These are phyloP conservation scores for Sebastes cheni DNA, from an alignment of 2,797 vertebrate genomes.

Conservation along the genomic window DNA sequence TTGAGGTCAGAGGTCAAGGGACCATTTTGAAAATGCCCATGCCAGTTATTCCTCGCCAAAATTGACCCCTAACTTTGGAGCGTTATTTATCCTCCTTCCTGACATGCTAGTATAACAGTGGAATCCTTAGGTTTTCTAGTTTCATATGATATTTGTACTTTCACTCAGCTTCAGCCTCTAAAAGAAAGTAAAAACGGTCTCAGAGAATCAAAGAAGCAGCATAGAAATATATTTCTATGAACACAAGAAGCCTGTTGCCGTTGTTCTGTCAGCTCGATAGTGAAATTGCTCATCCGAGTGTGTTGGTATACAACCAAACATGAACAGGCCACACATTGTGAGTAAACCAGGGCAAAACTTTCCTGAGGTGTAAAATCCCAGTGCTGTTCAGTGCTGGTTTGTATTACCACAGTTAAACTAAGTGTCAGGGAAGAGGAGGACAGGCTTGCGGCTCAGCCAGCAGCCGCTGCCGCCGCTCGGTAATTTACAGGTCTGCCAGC, in stretches of 20 bases:
- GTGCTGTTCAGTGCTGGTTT: neutral
- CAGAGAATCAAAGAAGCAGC: too few species aligned
- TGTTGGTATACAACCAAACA: neutral
- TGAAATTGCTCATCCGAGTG: neutral
- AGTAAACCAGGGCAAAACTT: neutral
- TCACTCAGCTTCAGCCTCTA: too few species aligned
- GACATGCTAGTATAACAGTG: too few species aligned
- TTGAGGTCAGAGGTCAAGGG: too few species aligned
- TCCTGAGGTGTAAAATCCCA: conserved; percentile 7
- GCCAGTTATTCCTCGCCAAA: too few species aligned
- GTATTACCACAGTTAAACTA: conserved; percentile 22
- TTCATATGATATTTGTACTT: too few species aligned
- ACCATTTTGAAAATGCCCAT: too few species aligned
- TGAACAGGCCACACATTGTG: neutral
- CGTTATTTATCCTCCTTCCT: too few species aligned
- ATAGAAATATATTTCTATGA: too few species aligned
- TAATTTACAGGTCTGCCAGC: conserved; percentile 44
- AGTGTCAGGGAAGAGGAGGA: conserved; percentile 12
- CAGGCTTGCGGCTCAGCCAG: conserved; percentile 29
- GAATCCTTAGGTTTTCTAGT: too few species aligned
- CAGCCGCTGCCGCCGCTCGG: conserved; percentile 12
- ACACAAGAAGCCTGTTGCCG: neutral
- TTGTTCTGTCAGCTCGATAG: neutral
- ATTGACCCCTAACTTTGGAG: too few species aligned
- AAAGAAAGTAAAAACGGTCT: too few species aligned